Base-by-base conservation (phyloP, 2,888 invertebrate genomes). In the Drosophila flavopinicola region DNA sequence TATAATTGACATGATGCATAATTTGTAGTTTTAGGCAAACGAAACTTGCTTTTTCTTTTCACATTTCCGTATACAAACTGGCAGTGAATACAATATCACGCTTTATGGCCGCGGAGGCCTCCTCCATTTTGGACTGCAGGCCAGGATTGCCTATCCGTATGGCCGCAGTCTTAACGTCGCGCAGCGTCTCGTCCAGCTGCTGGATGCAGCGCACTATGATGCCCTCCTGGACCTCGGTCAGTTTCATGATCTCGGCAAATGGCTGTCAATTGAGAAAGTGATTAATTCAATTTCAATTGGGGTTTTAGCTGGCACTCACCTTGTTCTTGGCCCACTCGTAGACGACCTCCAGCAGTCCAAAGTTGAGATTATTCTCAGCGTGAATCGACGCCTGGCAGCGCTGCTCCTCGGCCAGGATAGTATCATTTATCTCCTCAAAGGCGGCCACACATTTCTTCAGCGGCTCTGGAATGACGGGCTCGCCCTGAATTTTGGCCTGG, bases 21-120 rank as follows among this genome's bases (percentile, higher is more conserved):
- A 79, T 63, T 57, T 65, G 33, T 85, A 85, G 66, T 42, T 47
- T 61, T 68, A 71, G 64, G 64, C 9, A 76, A 82, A 71, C 29
- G 27, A 49, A 78, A 23, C 7, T 25, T 47, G 35, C 24, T 41
- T 25, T 52, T 38, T 38, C 23, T 51, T 37, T 41, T 30, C 20
- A 89, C 35, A 90, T 65, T 47, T 88, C 87, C 2, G 97, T 98
- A 88, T 99, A 99, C 38, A 99, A 93, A 91, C 98, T 98, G 25
- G 98, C 98, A 17, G 99, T 97, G 90, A 99, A 99, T 0, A 99
- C 99, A 85, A 99, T 99, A 90, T 99, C 99, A 60, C 99, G 93
- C 90, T 98, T 98, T 70, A 99, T 98, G 37, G 96, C 95, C 2
- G 94, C 94, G 0, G 97, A 97, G 0, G 98, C 97, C 90, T 97